Evolutionary conservation across 2,888 invertebrate genomes (phyloP), one percentile per base, ranked within the genome.

Genomic region (Camponotus fellah): DNA sequence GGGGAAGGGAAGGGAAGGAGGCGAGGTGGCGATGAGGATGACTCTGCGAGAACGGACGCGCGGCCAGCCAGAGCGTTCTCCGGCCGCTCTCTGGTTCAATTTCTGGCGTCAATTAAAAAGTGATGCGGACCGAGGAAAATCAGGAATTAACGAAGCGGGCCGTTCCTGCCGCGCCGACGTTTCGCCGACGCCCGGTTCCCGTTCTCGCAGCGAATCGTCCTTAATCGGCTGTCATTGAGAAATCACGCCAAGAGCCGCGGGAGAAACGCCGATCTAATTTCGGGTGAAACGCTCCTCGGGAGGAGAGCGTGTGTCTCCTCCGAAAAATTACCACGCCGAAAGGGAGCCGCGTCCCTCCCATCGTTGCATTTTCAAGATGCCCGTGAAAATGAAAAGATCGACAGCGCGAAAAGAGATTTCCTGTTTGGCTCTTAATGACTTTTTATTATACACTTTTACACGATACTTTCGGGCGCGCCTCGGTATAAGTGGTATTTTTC

Each of bases 61-160:
- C 82, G 82, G 83, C 58, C 75, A 49, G 79, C 82, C 83, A 75
- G 84, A 68, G 72, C 72, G 66, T 65, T 40, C 37, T 76, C 76
- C 72, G 84, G 68, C 84, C 82, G 84, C 87, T 90, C 90, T 87
- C 90, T 86, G 92, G 92, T 93, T 93, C 93, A 93, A 94, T 94
- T 93, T 94, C 94, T 94, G 93, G 94, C 92, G 93, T 94, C 94
- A 94, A 94, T 94, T 93, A 94, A 94, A 94, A 94, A 94, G 94
- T 94, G 94, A 94, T 93, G 93, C 92, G 93, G 92, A 94, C 92
- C 94, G 93, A 94, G 93, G 92, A 93, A 94, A 94, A 94, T 94
- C 94, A 92, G 94, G 94, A 94, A 94, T 94, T 94, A 94, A 94
- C 93, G 93, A 92, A 92, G 91, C 91, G 87, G 87, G 66, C 75